Conservation (phyloP, 2,888 invertebrate genomes). For the Teleogryllus oceanicus region DNA sequence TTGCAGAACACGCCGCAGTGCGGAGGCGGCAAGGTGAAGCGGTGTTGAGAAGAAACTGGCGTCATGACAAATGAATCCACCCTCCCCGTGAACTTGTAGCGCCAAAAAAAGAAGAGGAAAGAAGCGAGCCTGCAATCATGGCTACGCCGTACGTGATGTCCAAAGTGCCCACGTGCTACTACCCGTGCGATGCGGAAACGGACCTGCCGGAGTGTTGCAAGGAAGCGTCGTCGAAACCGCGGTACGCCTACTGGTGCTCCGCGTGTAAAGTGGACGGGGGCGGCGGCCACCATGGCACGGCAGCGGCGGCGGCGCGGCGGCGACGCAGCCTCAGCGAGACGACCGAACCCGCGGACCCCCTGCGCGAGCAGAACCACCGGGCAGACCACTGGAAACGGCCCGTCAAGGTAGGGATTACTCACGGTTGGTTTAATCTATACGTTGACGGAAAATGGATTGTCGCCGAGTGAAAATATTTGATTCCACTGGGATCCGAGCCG, state of each 20-base stretch:
- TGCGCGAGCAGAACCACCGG: not conserved
- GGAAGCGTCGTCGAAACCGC: not conserved
- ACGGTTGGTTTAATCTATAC: not conserved
- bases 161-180: conserved; percentile 34
- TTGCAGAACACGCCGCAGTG: no score
- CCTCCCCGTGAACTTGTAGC: no score
- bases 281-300: not conserved
- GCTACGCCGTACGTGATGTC: conserved; percentile 32
- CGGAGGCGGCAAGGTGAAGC: no score
- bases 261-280: not conserved
- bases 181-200: not conserved
- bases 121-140: conserved; percentile 22
- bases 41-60: no score
- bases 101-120: no score
- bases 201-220: conserved; percentile 1
- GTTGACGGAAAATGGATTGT: not conserved
- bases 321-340: conserved; percentile 5
- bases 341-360: not conserved
- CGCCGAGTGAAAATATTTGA: no score
- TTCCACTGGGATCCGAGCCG: no score
- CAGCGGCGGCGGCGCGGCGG: not conserved
- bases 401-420: not conserved
- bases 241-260: not conserved
- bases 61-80: no score
- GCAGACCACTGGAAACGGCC: not conserved